A percentile compares a stretch with the other conserved stretches of the same genome.
Evolutionary conservation across 2,797 vertebrate species (phyloP).

Genomic region (Channa striata): DNA sequence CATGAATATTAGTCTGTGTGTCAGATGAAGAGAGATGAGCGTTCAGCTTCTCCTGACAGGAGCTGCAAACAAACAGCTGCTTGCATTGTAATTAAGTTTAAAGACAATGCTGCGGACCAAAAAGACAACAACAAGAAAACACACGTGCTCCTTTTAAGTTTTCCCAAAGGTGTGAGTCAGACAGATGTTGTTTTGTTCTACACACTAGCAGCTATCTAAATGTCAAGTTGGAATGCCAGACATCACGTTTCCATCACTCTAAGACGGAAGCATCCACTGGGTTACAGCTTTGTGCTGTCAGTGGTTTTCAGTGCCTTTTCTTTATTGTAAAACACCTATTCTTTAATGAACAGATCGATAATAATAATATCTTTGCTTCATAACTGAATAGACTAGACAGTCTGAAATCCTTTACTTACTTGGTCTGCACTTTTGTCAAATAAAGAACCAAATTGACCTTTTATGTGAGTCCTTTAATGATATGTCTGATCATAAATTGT

Average conservation of each 20-base stretch:
- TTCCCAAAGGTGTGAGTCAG: background rate
- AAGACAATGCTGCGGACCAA: slow-evolving; percentile 34
- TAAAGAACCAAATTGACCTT: no score
- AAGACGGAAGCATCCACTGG: slow-evolving; percentile 5
- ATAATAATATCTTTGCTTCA: background rate
- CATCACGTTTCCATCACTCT: slow-evolving; percentile 9
- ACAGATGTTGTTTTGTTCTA: slow-evolving; percentile 35
- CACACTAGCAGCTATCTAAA: background rate
- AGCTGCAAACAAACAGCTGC: slow-evolving; percentile 43
- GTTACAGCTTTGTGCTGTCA: background rate
- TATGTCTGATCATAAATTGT: no score
- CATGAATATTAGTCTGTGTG: no score
- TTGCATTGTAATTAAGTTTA: slow-evolving; percentile 39
- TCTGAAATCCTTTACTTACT: background rate
- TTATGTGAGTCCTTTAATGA: no score
- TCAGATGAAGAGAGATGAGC: slow-evolving; percentile 25
- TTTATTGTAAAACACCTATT: background rate
- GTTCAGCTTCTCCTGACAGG: slow-evolving; percentile 26
- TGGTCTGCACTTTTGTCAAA: slow-evolving; percentile 1
- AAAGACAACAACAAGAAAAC: slow-evolving; percentile 17
- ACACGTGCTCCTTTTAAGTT: slow-evolving; percentile 22
- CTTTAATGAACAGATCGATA: slow-evolving; percentile 4
- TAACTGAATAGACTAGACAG: background rate
- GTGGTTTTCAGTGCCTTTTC: background rate
- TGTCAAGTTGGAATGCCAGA: background rate